These are phyloP conservation scores for Phoeniculus purpureus DNA, from an alignment of 2,797 vertebrate genomes.

Conservation along the genomic window DNA sequence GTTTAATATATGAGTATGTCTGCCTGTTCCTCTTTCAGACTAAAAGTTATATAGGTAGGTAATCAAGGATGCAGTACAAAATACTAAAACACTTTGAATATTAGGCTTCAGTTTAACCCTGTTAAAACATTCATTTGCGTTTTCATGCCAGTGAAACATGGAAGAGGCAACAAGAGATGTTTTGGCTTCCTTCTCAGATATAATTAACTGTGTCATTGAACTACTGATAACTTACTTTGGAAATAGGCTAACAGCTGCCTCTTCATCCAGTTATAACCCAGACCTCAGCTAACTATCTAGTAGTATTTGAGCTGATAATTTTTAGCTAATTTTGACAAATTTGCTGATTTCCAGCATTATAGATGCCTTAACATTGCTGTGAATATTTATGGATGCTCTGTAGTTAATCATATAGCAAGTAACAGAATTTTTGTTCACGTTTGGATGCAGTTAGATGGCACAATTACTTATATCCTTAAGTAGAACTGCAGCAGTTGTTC, in stretches of 20 bases:
- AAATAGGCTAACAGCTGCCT: neutral
- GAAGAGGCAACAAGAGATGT: neutral
- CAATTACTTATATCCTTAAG: neutral
- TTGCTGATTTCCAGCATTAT: neutral
- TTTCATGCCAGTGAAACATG: neutral
- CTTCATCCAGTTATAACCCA: neutral
- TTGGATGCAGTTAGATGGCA: neutral
- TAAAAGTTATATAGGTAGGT: neutral
- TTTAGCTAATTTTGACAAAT: neutral
- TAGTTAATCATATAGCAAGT: neutral
- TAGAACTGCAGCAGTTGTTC: neutral
- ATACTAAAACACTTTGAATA: neutral
- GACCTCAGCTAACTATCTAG: neutral
- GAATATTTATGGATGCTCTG: neutral
- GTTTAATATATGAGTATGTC: fast-evolving
- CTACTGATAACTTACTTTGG: neutral
- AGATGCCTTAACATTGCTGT: neutral
- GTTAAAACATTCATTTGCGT: slow-evolving; percentile 11
- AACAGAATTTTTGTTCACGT: neutral
- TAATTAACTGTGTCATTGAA: neutral
- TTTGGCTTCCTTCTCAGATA: slow-evolving; percentile 21
- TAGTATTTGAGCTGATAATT: neutral
- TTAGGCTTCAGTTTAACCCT: neutral
- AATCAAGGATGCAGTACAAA: neutral
- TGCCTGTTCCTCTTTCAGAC: neutral